Percentiles rank a stretch among this genome's conserved stretches.
phyloP scores from a whole-genome alignment of 2,113 vertebrate genomes.

The Cololabis saira region DNA sequence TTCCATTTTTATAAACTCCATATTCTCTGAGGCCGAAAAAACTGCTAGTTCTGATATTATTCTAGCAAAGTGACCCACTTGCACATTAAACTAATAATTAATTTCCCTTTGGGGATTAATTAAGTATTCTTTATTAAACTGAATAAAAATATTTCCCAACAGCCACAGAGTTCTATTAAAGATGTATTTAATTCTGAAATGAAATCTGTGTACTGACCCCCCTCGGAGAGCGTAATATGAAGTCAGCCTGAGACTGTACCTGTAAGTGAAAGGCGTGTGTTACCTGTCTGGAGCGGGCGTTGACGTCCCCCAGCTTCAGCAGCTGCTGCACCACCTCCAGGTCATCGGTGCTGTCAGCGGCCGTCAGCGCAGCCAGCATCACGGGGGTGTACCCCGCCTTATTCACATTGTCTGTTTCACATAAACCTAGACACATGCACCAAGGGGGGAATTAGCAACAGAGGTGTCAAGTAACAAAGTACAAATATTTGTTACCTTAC shows the following conservation, averaged over 20 bases:
- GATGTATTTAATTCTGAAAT: constrained; percentile 11
- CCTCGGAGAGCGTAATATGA: no score
- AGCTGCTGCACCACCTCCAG: constrained; percentile 93
- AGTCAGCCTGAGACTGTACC: not conserved
- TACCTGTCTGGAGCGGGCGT: constrained; percentile 92
- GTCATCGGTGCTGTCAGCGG: constrained; percentile 88
- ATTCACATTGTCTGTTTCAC: constrained; percentile 90
- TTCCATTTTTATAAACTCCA: no score
- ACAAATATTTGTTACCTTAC: no score
- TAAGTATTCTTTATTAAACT: no score
- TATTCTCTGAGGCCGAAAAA: not conserved
- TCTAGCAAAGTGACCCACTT: constrained; percentile 27
- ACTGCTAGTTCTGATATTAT: constrained; percentile 1
- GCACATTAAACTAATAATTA: not conserved
- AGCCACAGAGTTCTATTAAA: not conserved
- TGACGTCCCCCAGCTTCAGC: constrained; percentile 89
- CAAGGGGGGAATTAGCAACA: not conserved
- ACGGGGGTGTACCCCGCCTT: constrained; percentile 93
- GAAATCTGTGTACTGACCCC: not conserved
- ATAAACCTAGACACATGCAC: constrained; percentile 72
- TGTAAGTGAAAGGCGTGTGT: not conserved
- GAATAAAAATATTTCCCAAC: not conserved
- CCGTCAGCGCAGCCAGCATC: constrained; percentile 93
- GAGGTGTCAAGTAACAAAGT: no score
- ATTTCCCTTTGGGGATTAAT: no score